Conservation (phyloP, 2,888 invertebrate species). For the Apamea epomidion region DNA sequence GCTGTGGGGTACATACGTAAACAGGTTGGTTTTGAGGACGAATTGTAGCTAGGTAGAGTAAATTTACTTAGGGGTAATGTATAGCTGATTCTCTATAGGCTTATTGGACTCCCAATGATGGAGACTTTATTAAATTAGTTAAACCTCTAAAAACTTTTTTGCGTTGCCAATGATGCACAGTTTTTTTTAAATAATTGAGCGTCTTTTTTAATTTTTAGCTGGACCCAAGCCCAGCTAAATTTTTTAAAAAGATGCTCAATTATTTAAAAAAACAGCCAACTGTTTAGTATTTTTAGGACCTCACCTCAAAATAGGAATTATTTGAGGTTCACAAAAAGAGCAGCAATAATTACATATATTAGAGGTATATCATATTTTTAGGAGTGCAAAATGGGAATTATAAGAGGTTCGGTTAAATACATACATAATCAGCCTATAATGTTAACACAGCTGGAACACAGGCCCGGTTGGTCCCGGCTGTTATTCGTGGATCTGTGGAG, state of each 20-base stretch:
- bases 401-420: background rate
- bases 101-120: no score
- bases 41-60: background rate
- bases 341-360: background rate
- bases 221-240: no score
- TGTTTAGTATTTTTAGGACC: background rate
- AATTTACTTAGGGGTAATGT: background rate
- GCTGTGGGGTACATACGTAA: constrained; percentile 21
- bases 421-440: no score
- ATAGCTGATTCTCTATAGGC: no score
- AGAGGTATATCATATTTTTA: background rate
- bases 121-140: background rate
- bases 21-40: background rate
- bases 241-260: no score
- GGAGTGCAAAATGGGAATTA: background rate
- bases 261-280: no score
- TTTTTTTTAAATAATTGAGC: background rate
- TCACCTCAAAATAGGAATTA: background rate
- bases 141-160: background rate
- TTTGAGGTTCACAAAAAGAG: background rate
- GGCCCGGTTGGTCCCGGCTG: no score
- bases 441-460: no score
- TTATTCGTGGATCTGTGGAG: no score
- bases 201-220: background rate
- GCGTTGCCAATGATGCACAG: no score